Evolutionary conservation across 2,113 vertebrate genomes (phyloP).

Genomic region (Strix uralensis): DNA sequence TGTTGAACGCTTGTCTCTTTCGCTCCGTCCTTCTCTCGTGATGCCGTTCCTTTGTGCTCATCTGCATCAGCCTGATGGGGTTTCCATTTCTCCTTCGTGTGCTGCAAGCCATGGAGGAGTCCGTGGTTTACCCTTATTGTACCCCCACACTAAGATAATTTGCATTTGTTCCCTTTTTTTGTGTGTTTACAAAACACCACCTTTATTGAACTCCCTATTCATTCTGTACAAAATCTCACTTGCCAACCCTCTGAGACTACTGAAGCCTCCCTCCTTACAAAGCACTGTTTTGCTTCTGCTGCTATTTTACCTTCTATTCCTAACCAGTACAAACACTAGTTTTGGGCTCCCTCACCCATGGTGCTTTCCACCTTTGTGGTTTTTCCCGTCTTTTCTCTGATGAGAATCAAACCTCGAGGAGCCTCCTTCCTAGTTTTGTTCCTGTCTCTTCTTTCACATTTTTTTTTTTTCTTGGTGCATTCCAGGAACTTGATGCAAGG

Average conservation of each 20-base stretch:
- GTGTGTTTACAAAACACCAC: background rate
- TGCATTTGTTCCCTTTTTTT: background rate
- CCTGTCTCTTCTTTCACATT: background rate
- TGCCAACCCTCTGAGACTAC: background rate
- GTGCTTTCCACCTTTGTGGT: background rate
- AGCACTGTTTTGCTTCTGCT: background rate
- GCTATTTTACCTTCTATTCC: background rate
- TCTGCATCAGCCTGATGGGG: background rate
- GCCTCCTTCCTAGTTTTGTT: background rate
- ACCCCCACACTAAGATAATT: background rate
- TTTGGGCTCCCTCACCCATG: background rate
- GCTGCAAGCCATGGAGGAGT: background rate
- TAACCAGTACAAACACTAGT: rapidly evolving
- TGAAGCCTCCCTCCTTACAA: background rate
- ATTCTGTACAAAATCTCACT: background rate
- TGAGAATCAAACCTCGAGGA: background rate
- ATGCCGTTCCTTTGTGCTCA: background rate
- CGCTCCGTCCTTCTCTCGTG: background rate
- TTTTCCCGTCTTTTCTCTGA: background rate
- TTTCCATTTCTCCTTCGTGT: background rate
- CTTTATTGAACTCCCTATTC: background rate
- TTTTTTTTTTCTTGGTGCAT: background rate
- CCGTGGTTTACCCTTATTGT: background rate
- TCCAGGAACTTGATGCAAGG: conserved; percentile 25
- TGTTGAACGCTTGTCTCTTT: background rate